Percentiles rank a stretch among this genome's conserved stretches.
phyloP scores from a whole-genome alignment of 2,113 vertebrate species.

The Xenopus laevis region DNA sequence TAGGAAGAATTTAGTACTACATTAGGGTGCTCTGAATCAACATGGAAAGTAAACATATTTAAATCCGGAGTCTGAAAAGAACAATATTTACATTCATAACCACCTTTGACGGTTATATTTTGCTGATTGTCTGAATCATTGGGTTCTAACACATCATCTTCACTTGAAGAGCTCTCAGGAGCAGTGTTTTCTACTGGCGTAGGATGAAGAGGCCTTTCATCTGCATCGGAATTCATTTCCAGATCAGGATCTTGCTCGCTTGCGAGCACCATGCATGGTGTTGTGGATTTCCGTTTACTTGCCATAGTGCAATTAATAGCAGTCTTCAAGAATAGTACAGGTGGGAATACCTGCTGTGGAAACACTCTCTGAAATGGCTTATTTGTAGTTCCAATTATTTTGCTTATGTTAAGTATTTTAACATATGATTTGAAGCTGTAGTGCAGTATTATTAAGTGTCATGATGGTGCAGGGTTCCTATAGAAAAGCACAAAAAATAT shows the following conservation, averaged over 20 bases:
- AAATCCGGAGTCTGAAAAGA: constrained; percentile 84
- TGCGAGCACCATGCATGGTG: constrained; percentile 94
- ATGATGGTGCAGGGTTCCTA: background rate
- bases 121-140: constrained; percentile 73
- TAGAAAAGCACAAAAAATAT: background rate
- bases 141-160: constrained; percentile 56
- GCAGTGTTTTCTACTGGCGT: constrained; percentile 67
- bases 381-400: background rate
- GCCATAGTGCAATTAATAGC: constrained; percentile 69
- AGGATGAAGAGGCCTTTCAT: constrained; percentile 63
- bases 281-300: constrained; percentile 93
- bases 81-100: constrained; percentile 93
- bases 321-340: background rate
- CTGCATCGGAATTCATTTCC: constrained; percentile 65
- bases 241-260: constrained; percentile 78
- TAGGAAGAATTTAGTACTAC: constrained; percentile 84
- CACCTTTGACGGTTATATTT: constrained; percentile 73
- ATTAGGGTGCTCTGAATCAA: constrained; percentile 82
- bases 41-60: constrained; percentile 88
- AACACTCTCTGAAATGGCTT: background rate
- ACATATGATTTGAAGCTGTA: constrained; percentile 4
- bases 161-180: constrained; percentile 71
- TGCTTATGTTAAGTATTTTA: background rate
- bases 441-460: constrained; percentile 11
- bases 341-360: background rate